Evolutionary conservation across 2,888 invertebrate species (phyloP), one percentile per base, ranked within the genome.

Genomic region (Dolichomitus sp.): DNA sequence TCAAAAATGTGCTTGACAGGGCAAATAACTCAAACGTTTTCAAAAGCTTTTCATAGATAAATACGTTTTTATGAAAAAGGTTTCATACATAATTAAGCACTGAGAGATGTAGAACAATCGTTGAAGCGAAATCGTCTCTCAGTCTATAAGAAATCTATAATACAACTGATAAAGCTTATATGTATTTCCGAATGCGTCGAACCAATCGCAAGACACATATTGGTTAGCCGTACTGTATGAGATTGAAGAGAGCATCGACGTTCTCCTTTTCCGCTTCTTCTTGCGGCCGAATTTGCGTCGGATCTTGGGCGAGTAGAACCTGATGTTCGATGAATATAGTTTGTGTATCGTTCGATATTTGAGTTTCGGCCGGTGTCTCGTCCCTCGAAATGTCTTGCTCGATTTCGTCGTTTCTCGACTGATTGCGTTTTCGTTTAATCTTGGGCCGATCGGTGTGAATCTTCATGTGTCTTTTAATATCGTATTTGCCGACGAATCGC

Each of bases 261-360:
- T 93, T 93, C 84, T 93, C 92, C 45, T 93, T 93, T 40, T 92
- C 92, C 3, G 92, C 89, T 61, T 92, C 91, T 45, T 89, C 89
- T 66, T 88, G 90, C 1, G 86, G 86, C n/a, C 89, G 87, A 54
- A 90, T 88, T 37, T 89, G 85, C 27, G 63, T 82, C 0, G 88
- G 86, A 27, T 91, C 89, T 14, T 92, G 89, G 23, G 88, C 86
- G 2, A 92, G 80, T 12, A 92, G 83, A 9, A 91, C 91, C 78
- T 92, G 37, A 61, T 61, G 89, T 45, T 91, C 91, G n/a, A 92
- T 88, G 4, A 92, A 76, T 48, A 92, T 86, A 3, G 89, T 88
- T 23, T 54, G 70, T 3, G 54, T 30, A 2, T 80, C 59, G 27
- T 11, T 7, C 12, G 59, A 59, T 17, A 50, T 23, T 50, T 12